Evolutionary conservation across 2,888 invertebrate species (phyloP).

Genomic region (Copidosoma aretas): DNA sequence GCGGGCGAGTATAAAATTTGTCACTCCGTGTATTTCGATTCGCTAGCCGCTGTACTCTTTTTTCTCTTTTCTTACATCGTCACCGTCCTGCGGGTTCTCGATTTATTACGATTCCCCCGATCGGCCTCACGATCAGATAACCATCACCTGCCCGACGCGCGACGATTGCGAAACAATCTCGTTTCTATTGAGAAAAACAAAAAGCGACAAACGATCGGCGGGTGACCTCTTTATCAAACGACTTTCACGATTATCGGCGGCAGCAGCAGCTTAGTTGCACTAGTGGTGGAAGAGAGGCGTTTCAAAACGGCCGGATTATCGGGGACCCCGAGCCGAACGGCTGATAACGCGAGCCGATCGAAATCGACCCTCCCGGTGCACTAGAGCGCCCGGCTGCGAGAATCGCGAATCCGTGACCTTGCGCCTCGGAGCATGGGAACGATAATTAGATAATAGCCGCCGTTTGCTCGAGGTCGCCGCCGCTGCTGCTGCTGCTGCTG

Average conservation of each 20-base stretch:
- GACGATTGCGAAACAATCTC: not conserved
- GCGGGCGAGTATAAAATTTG: too few species aligned
- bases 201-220: not conserved
- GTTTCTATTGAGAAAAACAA: not conserved
- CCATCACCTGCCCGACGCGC: too few species aligned
- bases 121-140: too few species aligned
- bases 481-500: too few species aligned
- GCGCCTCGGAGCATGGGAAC: not conserved
- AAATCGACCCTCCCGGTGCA: constrained; percentile 27
- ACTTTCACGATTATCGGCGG: not conserved
- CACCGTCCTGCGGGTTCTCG: too few species aligned
- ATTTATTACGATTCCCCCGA: too few species aligned
- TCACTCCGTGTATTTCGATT: too few species aligned
- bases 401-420: constrained; percentile 35
- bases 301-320: not conserved
- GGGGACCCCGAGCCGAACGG: constrained; percentile 13
- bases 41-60: too few species aligned
- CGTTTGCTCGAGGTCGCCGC: constrained; percentile 10
- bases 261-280: too few species aligned
- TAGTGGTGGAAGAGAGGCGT: too few species aligned
- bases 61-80: too few species aligned
- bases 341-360: constrained; percentile 22
- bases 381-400: constrained; percentile 28
- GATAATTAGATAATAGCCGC: constrained; percentile 21
- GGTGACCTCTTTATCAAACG: not conserved